phyloP scores from a whole-genome alignment of 2,797 vertebrate species.

The Acridotheres tristis region DNA sequence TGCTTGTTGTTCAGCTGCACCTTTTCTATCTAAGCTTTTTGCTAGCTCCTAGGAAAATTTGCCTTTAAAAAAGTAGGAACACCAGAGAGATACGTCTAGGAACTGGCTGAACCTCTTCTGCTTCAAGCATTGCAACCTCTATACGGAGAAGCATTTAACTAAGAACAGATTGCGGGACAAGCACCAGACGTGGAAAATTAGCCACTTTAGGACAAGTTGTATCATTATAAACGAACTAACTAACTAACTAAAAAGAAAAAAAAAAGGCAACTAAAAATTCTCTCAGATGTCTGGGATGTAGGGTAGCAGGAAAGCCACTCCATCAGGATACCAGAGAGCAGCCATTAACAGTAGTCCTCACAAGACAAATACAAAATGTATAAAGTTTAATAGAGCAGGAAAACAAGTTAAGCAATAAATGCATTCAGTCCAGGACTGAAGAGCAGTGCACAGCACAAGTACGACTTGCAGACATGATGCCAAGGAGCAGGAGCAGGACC shows the following conservation, averaged over 20 bases:
- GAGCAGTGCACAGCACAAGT: fast-evolving
- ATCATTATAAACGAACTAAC: neutral
- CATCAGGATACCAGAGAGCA: neutral
- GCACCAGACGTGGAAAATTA: neutral
- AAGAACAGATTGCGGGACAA: neutral
- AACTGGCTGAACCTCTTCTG: neutral
- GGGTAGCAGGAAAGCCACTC: neutral
- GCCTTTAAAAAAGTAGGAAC: neutral
- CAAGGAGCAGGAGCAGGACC: fast-evolving
- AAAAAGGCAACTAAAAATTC: neutral
- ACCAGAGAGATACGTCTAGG: neutral
- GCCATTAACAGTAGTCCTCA: neutral
- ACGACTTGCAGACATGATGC: fast-evolving
- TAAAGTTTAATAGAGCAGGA: neutral
- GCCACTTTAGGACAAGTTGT: neutral
- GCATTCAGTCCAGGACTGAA: neutral
- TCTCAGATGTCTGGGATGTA: neutral
- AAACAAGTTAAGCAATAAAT: fast-evolving
- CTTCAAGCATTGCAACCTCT: neutral
- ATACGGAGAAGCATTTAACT: neutral
- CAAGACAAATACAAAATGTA: neutral
- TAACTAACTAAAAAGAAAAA: no score
- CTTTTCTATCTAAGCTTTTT: neutral
- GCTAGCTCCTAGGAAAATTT: neutral
- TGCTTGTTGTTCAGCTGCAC: neutral